Conservation (phyloP, 1,140 invertebrate species). For the Ceratosolen solmsi region DNA sequence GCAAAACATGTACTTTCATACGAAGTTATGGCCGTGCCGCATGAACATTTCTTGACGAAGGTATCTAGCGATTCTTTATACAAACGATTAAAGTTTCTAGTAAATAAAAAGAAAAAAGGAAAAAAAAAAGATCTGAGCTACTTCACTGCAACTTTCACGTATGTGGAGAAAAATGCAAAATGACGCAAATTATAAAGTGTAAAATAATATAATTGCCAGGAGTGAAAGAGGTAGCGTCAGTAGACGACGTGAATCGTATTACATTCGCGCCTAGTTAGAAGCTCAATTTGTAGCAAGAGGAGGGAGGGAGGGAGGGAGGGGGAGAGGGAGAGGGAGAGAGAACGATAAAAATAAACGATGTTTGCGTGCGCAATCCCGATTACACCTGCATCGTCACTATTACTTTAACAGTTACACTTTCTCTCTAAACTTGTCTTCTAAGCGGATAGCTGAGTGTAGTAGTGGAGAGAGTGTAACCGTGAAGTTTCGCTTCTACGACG, state of each 20-base stretch:
- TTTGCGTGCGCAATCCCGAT: conserved; percentile 67
- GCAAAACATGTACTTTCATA: neutral
- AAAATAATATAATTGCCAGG: conserved; percentile 14
- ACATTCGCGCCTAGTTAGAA: conserved; percentile 18
- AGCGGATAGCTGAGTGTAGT: conserved; percentile 22
- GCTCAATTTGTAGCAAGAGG: conserved; percentile 37
- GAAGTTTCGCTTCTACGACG: conserved; percentile 52
- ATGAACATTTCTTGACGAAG: neutral
- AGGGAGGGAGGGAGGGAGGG: neutral
- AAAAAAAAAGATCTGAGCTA: neutral
- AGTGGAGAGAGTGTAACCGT: conserved; percentile 59
- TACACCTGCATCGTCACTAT: conserved; percentile 70
- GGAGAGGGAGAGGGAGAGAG: neutral
- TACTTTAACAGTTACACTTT: conserved; percentile 72
- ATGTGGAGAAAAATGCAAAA: neutral
- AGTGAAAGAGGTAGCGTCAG: conserved; percentile 6
- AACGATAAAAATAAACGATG: neutral
- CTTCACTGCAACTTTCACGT: neutral
- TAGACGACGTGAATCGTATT: conserved; percentile 32
- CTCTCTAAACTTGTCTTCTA: conserved; percentile 62
- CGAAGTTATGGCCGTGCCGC: neutral
- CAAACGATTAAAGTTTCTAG: conserved; percentile 14
- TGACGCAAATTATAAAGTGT: conserved; percentile 29
- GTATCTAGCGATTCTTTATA: neutral
- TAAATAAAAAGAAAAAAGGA: neutral